Percentiles rank a stretch among this genome's conserved stretches.
These are phyloP conservation scores for Anolis apletophallus DNA, from an alignment of 2,797 vertebrate genomes.

Conservation along the genomic window DNA sequence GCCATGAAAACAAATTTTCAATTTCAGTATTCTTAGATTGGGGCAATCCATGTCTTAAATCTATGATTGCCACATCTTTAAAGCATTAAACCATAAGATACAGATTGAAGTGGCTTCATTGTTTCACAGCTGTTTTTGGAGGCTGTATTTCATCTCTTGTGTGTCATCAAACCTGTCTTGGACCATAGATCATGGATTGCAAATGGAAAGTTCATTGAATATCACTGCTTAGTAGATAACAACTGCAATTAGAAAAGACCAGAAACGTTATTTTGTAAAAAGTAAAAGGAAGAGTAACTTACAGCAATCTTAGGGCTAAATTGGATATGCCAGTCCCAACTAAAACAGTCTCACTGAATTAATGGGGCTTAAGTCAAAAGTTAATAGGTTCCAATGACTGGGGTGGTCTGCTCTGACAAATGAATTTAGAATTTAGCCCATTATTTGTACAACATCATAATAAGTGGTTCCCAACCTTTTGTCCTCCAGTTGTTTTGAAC, in stretches of 20 bases:
- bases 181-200: neutral
- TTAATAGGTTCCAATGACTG: no score
- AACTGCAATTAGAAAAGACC: neutral
- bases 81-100: neutral
- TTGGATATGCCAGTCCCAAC: no score
- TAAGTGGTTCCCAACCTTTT: no score
- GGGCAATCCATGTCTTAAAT: neutral
- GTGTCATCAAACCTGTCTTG: neutral
- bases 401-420: no score
- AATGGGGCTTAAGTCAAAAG: no score
- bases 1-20: neutral
- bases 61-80: neutral
- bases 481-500: no score
- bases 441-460: neutral
- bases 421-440: no score
- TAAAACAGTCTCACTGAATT: no score
- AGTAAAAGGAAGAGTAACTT: neutral
- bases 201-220: neutral
- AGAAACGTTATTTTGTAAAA: neutral
- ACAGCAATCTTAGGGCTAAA: neutral
- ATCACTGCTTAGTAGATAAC: neutral
- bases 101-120: neutral
- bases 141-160: neutral
- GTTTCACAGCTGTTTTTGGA: neutral
- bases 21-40: neutral